These are phyloP conservation scores for Eilema depressum DNA, from an alignment of 2,888 invertebrate species.

Conservation along the genomic window DNA sequence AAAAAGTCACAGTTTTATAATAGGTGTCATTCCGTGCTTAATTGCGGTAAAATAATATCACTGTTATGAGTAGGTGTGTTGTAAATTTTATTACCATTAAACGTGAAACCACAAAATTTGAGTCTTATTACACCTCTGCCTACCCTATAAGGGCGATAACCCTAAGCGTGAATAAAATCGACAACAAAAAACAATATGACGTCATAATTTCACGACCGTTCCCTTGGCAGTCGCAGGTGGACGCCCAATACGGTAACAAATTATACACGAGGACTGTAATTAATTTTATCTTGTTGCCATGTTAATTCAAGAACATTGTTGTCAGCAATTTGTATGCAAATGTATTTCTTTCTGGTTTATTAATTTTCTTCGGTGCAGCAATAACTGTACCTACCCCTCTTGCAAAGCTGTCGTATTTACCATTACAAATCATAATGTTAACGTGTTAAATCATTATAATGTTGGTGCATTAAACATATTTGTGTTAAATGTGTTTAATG, in stretches of 20 bases:
- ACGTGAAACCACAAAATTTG: too few relatives aligned
- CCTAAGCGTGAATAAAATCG: not conserved
- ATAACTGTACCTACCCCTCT: not conserved
- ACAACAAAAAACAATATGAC: constrained; percentile 3
- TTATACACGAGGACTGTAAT: constrained; percentile 44
- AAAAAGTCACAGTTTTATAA: too few relatives aligned
- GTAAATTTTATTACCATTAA: too few relatives aligned
- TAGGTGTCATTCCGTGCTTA: too few relatives aligned
- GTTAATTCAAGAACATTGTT: constrained; percentile 46
- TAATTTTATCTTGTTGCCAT: constrained; percentile 51
- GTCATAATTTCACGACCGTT: constrained; percentile 24
- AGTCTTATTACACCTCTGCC: not conserved
- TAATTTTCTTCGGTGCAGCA: constrained; percentile 22
- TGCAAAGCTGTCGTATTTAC: not conserved
- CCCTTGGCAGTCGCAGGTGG: constrained; percentile 33
- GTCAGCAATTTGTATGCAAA: constrained; percentile 48
- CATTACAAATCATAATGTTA: not conserved
- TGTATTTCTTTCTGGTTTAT: constrained; percentile 38
- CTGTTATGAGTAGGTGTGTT: too few relatives aligned
- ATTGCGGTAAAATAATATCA: too few relatives aligned
- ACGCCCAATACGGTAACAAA: constrained; percentile 45
- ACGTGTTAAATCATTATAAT: not conserved
- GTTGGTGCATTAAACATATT: too few relatives aligned
- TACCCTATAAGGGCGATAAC: not conserved
- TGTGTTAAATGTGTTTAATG: not conserved